These are phyloP conservation scores for Seira musarum DNA, from an alignment of 2,888 invertebrate species.

Conservation along the genomic window DNA sequence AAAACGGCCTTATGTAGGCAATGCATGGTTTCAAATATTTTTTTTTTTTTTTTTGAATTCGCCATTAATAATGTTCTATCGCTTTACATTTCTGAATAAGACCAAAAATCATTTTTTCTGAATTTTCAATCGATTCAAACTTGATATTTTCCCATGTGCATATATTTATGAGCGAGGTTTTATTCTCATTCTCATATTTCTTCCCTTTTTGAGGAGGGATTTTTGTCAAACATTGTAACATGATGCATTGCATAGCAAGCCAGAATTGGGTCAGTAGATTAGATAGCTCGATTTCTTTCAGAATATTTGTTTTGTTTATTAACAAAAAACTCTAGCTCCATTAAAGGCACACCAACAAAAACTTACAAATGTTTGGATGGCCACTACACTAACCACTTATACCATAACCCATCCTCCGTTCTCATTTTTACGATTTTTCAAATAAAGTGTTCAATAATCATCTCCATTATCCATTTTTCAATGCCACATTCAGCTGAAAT, in stretches of 20 bases:
- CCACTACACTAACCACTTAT: too few species aligned
- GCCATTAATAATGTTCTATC: too few species aligned
- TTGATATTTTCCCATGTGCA: too few species aligned
- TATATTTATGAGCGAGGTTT: too few species aligned
- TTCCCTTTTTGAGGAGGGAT: slow-evolving; percentile 3
- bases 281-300: not conserved
- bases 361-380: not conserved
- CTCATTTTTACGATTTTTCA: not conserved
- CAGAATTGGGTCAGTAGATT: slow-evolving; percentile 41
- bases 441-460: not conserved
- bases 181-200: not conserved
- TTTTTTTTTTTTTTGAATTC: too few species aligned
- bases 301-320: not conserved
- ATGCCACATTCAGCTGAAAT: slow-evolving; percentile 30
- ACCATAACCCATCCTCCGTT: not conserved
- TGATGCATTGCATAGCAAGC: slow-evolving; percentile 13
- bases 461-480: slow-evolving; percentile 26
- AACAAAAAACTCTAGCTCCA: not conserved
- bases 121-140: too few species aligned
- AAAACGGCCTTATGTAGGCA: too few species aligned
- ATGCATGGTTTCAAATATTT: too few species aligned
- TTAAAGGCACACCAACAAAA: not conserved
- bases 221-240: not conserved
- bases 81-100: not conserved
- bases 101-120: not conserved